Evolutionary conservation across 2,113 vertebrate species (phyloP), one percentile per base, ranked within the genome.

Genomic region (Furnarius figulus): DNA sequence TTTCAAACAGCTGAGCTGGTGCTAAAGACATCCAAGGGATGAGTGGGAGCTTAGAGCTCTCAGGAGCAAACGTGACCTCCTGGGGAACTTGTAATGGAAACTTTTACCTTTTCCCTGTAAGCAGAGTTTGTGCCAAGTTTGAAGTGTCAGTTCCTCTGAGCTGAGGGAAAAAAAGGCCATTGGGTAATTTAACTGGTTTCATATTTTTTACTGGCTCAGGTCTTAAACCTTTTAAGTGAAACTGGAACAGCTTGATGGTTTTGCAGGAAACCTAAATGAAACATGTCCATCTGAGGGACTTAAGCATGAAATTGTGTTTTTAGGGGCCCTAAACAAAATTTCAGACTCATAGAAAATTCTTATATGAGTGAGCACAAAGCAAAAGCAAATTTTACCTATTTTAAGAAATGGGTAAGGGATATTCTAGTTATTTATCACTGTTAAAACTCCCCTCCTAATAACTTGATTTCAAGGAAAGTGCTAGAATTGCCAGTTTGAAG

Each of bases 211-310:
- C 65, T 61, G 71, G 89, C 87, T 95, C 80, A 84, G 70, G 49
- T 75, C 12, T 93, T 96, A 96, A 96, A 71, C 89, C 95, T 63
- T 62, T 96, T 93, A 96, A 96, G 93, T 88, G 93, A 67, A 96
- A 95, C 94, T 83, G 93, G 78, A 93, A 84, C 87, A 94, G 63
- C 71, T 44, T 28, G 87, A 47, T 47, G 75, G 82, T 21, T 78
- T 24, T 55, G 75, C 75, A 77, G 90, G 71, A 70, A 91, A 30
- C n/a, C 9, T 46, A 93, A 77, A 77, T 59, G 82, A 74, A 88
- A 31, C 42, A 12, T 21, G 30, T 27, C 33, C 47, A 73, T 84
- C 25, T 75, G 62, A 16, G 27, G 58, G 87, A 39, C 23, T 63
- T 67, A 1, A 62, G 71, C 72, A 23, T 85, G 89, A 93, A 97